Evolutionary conservation across 1,140 invertebrate genomes (phyloP).

Genomic region (Cydia amplana): DNA sequence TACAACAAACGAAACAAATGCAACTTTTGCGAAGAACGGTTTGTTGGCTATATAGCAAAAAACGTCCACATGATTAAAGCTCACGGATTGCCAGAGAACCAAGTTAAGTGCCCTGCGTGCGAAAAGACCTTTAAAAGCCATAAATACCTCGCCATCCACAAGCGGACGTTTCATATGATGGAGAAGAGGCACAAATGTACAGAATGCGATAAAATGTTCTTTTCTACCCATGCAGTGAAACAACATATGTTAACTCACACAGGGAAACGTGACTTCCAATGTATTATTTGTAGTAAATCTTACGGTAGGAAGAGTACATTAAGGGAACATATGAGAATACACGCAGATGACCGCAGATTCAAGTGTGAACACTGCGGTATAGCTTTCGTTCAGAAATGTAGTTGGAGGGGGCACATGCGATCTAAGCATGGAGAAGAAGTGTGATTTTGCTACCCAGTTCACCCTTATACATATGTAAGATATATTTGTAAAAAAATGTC

Average conservation of each 20-base stretch:
- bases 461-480: neutral
- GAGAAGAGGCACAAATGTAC: conserved; percentile 28
- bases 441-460: neutral
- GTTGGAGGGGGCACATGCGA: conserved; percentile 20
- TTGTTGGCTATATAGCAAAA: conserved; percentile 36
- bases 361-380: conserved; percentile 59
- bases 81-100: conserved; percentile 38
- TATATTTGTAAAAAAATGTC: neutral
- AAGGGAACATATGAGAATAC: conserved; percentile 72
- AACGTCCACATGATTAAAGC: conserved; percentile 38
- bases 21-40: conserved; percentile 41
- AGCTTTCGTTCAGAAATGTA: conserved; percentile 45
- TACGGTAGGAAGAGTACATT: conserved; percentile 76
- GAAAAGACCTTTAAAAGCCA: conserved; percentile 36
- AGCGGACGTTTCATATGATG: conserved; percentile 34
- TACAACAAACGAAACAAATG: conserved; percentile 38
- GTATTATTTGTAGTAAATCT: conserved; percentile 80
- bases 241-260: conserved; percentile 73
- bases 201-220: conserved; percentile 35
- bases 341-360: conserved; percentile 61
- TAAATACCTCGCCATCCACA: conserved; percentile 36
- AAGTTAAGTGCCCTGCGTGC: conserved; percentile 44
- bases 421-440: conserved; percentile 20
- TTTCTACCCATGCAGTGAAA: neutral
- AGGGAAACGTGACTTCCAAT: conserved; percentile 84